Evolutionary conservation across 2,888 invertebrate genomes (phyloP).

Genomic region (Gandaritis pyraliata): DNA sequence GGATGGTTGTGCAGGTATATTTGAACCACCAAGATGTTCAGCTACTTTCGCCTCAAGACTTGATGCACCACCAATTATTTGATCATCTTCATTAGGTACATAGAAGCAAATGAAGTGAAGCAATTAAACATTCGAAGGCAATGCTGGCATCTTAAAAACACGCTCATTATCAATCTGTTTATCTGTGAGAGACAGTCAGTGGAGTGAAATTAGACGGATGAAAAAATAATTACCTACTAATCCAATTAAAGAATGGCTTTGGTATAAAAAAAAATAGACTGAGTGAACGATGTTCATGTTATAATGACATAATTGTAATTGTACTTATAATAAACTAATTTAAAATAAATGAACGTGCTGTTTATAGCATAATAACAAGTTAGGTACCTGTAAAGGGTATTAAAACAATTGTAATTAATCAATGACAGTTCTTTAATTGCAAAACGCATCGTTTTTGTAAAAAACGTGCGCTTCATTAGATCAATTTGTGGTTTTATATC

Average conservation of each 20-base stretch:
- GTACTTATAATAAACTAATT: too few species aligned
- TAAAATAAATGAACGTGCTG: too few species aligned
- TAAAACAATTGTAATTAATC: too few species aligned
- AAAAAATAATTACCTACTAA: slow-evolving; percentile 1
- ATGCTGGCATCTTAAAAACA: slow-evolving; percentile 12
- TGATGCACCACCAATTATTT: slow-evolving; percentile 15
- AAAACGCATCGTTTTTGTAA: slow-evolving; percentile 40
- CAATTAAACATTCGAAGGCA: slow-evolving; percentile 14
- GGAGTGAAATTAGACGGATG: background rate
- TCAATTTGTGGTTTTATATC: slow-evolving; percentile 71
- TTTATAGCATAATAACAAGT: too few species aligned
- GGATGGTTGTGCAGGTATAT: background rate
- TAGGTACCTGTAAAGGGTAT: too few species aligned
- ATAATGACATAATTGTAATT: background rate
- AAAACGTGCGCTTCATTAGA: slow-evolving; percentile 57
- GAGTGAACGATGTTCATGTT: background rate
- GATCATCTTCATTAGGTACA: slow-evolving; percentile 11
- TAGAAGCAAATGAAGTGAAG: slow-evolving; percentile 16
- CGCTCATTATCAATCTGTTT: slow-evolving; percentile 14
- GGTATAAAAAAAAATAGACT: background rate
- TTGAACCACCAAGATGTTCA: slow-evolving; percentile 3
- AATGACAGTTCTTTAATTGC: too few species aligned
- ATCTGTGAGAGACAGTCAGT: slow-evolving; percentile 6
- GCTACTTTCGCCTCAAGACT: slow-evolving; percentile 6
- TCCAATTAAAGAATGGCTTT: slow-evolving; percentile 1